Evolutionary conservation across 1,140 invertebrate species (phyloP), one percentile per base, ranked within the genome.

Genomic region (Phortica variegata): DNA sequence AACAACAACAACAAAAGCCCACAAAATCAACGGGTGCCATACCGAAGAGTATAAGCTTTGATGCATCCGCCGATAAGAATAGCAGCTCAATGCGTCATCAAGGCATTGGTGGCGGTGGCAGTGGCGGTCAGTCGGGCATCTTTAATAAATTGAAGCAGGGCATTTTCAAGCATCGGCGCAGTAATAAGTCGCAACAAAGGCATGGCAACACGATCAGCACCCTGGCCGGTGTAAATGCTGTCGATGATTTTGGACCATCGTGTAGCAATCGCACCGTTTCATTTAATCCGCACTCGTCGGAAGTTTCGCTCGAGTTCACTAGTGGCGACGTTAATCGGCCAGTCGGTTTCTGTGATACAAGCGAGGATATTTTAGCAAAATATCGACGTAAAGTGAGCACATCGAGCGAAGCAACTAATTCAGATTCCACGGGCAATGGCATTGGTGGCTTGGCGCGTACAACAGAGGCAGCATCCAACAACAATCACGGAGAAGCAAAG

Each of bases 341-440:
- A n/a, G 36, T 19, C 34, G 52, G 56, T 31, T 66, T 58, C 50
- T 61, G 68, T 65, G 73, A 76, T 65, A 76, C 58, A 18, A 73
- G 89, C 10, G 94, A 97, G 70, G 94, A 97, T 65, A 97, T 98
- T 63, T 81, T 98, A 54, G 93, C 91, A 18, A 97, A 97, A 71
- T 98, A 98, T 76, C 81, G 94, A 12, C 85, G 89, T 38, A 93
- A 94, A 78, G 82, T 84, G 1, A 86, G 84, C 55, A 79, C 80
- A 18, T 77, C 81, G 16, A 82, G 78, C 47, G 82, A 83, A 51
- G 80, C 82, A 15, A 78, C 77, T 19, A 77, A 75, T 51, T 77
- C 65, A 0, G 74, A 76, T 41, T 77, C 69, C 44, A 58, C 61
- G 32, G 77, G 56, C 63, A 75, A 60, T 69, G 54, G 66, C 3